A percentile compares a stretch with the other conserved stretches of the same genome.
Evolutionary conservation across 2,888 invertebrate genomes (phyloP).

Genomic region (Leptopilina myrica): DNA sequence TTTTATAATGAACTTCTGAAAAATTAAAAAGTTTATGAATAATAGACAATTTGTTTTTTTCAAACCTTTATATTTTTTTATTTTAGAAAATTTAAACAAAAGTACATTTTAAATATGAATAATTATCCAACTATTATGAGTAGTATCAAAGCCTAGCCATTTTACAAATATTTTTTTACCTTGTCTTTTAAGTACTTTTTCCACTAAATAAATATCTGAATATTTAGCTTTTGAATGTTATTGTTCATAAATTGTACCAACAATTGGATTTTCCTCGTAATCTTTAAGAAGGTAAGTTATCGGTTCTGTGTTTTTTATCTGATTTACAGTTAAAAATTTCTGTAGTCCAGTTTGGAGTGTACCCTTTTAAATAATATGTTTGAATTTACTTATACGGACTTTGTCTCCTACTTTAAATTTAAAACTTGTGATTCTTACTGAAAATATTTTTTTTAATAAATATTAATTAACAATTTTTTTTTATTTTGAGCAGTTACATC

Average conservation of each 20-base stretch:
- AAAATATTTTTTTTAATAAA: no score
- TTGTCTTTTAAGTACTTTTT: background rate
- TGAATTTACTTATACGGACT: no score
- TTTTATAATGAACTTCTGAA: no score
- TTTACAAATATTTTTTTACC: background rate
- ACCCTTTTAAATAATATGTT: no score
- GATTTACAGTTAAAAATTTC: conserved; percentile 67
- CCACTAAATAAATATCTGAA: conserved; percentile 2
- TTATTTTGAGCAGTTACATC: no score
- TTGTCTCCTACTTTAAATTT: no score
- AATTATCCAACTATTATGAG: background rate
- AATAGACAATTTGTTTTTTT: no score
- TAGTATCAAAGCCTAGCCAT: background rate
- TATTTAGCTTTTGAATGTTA: conserved; percentile 42
- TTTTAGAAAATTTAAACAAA: background rate
- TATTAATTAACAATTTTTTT: no score
- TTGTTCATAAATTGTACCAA: conserved; percentile 55
- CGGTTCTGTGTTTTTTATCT: conserved; percentile 63
- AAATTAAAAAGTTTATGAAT: no score
- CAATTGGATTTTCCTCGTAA: conserved; percentile 60
- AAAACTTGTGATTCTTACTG: no score
- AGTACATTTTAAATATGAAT: background rate
- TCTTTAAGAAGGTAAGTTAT: conserved; percentile 60
- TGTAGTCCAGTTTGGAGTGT: conserved; percentile 47
- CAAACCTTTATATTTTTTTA: background rate